Percentiles rank a stretch among this genome's conserved stretches.
phyloP scores from a whole-genome alignment of 2,888 invertebrate species.

The Caenorhabditis wallacei region DNA sequence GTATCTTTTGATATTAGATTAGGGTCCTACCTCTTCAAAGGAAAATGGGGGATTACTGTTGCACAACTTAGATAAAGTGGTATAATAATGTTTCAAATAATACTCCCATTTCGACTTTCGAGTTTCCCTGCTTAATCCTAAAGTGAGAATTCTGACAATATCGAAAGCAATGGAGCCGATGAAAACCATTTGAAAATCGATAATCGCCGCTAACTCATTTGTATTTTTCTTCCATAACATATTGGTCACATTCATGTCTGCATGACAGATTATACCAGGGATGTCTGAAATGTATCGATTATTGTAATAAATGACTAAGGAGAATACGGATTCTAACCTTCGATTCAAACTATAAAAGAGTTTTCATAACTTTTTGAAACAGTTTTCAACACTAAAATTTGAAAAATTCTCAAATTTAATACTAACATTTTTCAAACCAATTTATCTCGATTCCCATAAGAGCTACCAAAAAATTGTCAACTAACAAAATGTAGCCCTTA shows the following conservation, averaged over 20 bases:
- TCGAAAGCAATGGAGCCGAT: conserved; percentile 37
- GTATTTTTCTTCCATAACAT: conserved; percentile 42
- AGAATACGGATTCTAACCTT: too few relatives aligned
- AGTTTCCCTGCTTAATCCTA: conserved; percentile 15
- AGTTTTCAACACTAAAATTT: too few relatives aligned
- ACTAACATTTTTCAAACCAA: too few relatives aligned
- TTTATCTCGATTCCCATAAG: too few relatives aligned
- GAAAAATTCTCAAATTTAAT: too few relatives aligned
- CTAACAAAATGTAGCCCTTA: too few relatives aligned
- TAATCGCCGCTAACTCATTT: conserved; percentile 38
- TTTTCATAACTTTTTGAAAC: too few relatives aligned
- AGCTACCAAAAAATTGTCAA: too few relatives aligned
- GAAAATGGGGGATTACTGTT: conserved; percentile 16
- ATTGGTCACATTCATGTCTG: conserved; percentile 53
- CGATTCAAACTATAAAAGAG: too few relatives aligned
- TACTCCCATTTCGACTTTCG: not conserved
- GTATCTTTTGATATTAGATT: too few relatives aligned
- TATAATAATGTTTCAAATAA: conserved; percentile 37
- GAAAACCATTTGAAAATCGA: conserved; percentile 48
- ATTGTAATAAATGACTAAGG: too few relatives aligned
- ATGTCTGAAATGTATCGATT: conserved; percentile 39
- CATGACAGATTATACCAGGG: conserved; percentile 46
- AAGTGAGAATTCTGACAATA: conserved; percentile 43
- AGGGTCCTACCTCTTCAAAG: conserved; percentile 35
- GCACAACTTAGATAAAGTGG: conserved; percentile 9